These are phyloP conservation scores for Ganaspis sp. DNA, from an alignment of 1,140 invertebrate genomes.

Conservation along the genomic window DNA sequence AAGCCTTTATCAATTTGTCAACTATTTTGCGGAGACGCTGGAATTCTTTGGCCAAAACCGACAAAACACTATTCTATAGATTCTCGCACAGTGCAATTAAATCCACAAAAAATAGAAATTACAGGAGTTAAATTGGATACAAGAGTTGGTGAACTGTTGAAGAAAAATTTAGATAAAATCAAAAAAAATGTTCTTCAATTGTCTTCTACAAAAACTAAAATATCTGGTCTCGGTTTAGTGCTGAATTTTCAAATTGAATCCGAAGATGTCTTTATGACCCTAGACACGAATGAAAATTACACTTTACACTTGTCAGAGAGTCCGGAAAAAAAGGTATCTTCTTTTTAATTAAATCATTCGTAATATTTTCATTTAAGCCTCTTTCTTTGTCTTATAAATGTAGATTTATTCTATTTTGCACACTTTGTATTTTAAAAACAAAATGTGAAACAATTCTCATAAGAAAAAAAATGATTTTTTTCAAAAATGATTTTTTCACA, in stretches of 20 bases:
- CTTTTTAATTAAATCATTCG: not conserved
- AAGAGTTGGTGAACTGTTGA: constrained; percentile 69
- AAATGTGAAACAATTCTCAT: too few relatives aligned
- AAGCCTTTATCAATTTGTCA: constrained; percentile 63
- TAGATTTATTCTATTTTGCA: too few relatives aligned
- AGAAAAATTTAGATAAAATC: constrained; percentile 63
- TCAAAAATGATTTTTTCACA: too few relatives aligned
- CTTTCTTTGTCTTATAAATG: too few relatives aligned
- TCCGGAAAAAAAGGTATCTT: constrained; percentile 32
- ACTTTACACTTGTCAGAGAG: constrained; percentile 74
- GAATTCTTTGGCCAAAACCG: constrained; percentile 84
- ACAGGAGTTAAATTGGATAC: constrained; percentile 66
- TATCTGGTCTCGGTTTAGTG: constrained; percentile 55
- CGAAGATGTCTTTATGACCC: constrained; percentile 64
- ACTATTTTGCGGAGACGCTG: constrained; percentile 67
- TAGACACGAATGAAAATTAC: constrained; percentile 84
- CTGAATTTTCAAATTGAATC: constrained; percentile 57
- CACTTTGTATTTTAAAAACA: too few relatives aligned
- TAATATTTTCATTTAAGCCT: too few relatives aligned
- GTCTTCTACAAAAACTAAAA: not conserved
- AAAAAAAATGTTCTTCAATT: constrained; percentile 45
- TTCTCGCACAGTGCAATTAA: constrained; percentile 78
- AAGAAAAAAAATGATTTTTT: too few relatives aligned
- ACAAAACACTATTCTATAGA: constrained; percentile 79
- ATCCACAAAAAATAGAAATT: constrained; percentile 77